Evolutionary conservation across 1,140 invertebrate genomes (phyloP).

Genomic region (Trichonephila inaurata): DNA sequence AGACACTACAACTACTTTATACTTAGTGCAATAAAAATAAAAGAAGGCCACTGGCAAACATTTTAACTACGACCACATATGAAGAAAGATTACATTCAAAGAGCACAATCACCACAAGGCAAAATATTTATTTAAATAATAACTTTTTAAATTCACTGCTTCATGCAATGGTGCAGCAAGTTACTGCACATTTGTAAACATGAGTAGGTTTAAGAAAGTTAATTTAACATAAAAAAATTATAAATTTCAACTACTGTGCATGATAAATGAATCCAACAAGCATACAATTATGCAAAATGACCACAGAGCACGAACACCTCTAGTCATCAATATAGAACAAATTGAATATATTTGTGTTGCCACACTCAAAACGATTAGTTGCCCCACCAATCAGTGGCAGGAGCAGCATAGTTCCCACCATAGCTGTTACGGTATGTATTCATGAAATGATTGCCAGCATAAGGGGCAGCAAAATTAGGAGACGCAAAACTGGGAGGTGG

Average conservation of each 20-base stretch:
- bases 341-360: conserved; percentile 13
- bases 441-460: conserved; percentile 75
- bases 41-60: conserved; percentile 72
- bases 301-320: conserved; percentile 65
- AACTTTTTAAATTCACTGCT: conserved; percentile 25
- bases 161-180: conserved; percentile 52
- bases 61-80: conserved; percentile 70
- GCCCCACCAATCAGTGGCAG: conserved; percentile 77
- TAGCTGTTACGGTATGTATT: conserved; percentile 72
- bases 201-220: background rate
- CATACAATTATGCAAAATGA: conserved; percentile 67
- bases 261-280: conserved; percentile 77
- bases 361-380: conserved; percentile 58
- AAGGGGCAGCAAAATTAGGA: conserved; percentile 50
- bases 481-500: conserved; percentile 48
- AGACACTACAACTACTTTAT: conserved; percentile 62
- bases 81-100: conserved; percentile 73
- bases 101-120: conserved; percentile 73
- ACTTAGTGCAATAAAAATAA: conserved; percentile 75
- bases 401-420: conserved; percentile 73
- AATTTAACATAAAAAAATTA: conserved; percentile 50
- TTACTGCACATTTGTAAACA: conserved; percentile 43
- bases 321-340: conserved; percentile 68
- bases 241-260: conserved; percentile 74
- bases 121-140: conserved; percentile 70